A percentile compares a stretch with the other conserved stretches of the same genome.
Evolutionary conservation across 2,888 invertebrate species (phyloP).

Genomic region (Gortyna flavago): DNA sequence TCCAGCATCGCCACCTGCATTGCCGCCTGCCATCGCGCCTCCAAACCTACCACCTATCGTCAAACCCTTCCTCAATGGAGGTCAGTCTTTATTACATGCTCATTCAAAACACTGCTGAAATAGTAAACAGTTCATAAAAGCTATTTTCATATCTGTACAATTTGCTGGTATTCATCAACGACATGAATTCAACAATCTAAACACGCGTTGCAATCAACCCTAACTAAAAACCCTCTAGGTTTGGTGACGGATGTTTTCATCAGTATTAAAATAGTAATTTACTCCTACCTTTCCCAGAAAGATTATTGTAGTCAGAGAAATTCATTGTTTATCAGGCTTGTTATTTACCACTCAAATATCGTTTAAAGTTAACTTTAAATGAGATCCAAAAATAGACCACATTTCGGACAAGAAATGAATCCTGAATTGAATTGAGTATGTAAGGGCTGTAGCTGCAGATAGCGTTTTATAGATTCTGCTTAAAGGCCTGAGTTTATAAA

Average conservation of each 20-base stretch:
- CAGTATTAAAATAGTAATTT: too few species aligned
- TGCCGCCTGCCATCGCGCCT: constrained; percentile 76
- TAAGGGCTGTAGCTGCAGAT: too few species aligned
- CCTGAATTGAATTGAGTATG: too few species aligned
- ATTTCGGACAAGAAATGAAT: too few species aligned
- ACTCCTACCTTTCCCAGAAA: too few species aligned
- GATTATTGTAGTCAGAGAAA: background rate
- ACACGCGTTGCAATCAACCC: too few species aligned
- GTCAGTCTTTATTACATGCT: constrained; percentile 67
- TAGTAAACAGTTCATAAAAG: background rate
- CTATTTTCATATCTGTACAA: background rate
- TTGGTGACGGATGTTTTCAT: background rate
- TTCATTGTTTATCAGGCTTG: background rate
- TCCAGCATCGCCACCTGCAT: constrained; percentile 74
- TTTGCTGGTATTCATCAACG: too few species aligned
- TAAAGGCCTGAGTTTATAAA: too few species aligned
- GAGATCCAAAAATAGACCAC: background rate
- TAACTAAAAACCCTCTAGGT: background rate
- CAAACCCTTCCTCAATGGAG: constrained; percentile 89
- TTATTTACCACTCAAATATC: background rate
- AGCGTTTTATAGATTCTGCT: too few species aligned
- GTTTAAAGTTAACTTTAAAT: background rate
- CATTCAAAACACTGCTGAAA: background rate
- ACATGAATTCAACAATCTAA: too few species aligned
- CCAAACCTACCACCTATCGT: constrained; percentile 86